Evolutionary conservation across 2,888 invertebrate genomes (phyloP), one percentile per base, ranked within the genome.

Genomic region (Exephanes ischioxanthus): DNA sequence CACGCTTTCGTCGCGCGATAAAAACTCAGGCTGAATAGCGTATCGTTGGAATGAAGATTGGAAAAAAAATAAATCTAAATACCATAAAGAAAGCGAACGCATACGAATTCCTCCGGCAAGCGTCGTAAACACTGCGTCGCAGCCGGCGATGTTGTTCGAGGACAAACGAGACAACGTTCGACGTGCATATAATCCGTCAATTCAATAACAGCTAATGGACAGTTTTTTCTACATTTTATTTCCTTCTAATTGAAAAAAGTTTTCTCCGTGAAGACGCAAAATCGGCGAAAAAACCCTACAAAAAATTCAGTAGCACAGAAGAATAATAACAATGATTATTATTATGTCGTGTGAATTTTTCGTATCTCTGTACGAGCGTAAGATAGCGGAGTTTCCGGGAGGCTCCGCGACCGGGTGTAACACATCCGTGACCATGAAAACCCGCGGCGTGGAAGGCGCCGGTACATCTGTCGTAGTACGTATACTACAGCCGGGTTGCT

Each of bases 391-490:
- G 53, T 53, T 66, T 66, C 53, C 67, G 76, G 67, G 11, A 48
- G 26, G 53, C 66, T 66, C 41, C 76, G 37, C 76, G 70, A 79
- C 79, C 79, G 79, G 70, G 63, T 75, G 78, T 82, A 79, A 82
- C 83, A 76, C 79, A 85, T 83, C 85, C 83, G 83, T 85, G 85
- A 85, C 83, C 75, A 66, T 79, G 82, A 85, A 82, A 78, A 66
- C 19, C 63, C 67, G 33, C 19, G 30, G 70, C 58, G 79, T 45
- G 6, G 71, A 37, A 55, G 48, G 19, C 55, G 45, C 70, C 70
- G 79, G 66, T 79, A 71, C 76, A 76, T 76, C 76, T 76, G 79
- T 61, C 68, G 78, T 70, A 53, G 22, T 55, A 41, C 61, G 26
- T 45, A 30, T 30, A 61, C 26, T 33, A 75, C 19, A 33, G 26